These are phyloP conservation scores for Wiebesia pumilae DNA, from an alignment of 1,140 invertebrate genomes.

Conservation along the genomic window DNA sequence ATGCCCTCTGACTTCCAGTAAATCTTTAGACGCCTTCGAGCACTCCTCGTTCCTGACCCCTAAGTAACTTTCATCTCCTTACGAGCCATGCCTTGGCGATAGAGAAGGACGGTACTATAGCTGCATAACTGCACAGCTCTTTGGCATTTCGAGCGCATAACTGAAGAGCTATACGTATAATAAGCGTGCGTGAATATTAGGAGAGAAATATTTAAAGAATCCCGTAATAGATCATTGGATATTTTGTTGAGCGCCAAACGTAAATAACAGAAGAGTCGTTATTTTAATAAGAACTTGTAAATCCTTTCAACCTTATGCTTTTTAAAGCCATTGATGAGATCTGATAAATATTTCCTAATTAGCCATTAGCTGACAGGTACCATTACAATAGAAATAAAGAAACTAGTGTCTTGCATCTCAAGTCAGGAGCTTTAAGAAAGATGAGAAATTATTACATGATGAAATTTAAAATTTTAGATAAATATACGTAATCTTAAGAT, in stretches of 20 bases:
- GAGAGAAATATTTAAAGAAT: slow-evolving; percentile 22
- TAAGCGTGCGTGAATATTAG: neutral
- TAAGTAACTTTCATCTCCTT: slow-evolving; percentile 22
- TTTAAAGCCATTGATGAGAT: too few species aligned
- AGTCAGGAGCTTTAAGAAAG: too few species aligned
- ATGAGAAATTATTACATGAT: too few species aligned
- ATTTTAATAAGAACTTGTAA: too few species aligned
- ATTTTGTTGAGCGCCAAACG: neutral
- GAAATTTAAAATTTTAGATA: too few species aligned
- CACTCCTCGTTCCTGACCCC: neutral
- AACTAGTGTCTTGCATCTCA: neutral
- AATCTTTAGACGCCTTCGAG: neutral
- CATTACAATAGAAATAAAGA: too few species aligned
- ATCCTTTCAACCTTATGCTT: too few species aligned
- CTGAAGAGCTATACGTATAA: neutral
- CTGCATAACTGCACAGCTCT: neutral
- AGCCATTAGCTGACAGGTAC: too few species aligned
- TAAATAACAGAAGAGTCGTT: neutral
- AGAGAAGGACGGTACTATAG: neutral
- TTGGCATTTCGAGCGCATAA: slow-evolving; percentile 28
- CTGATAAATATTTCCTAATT: too few species aligned
- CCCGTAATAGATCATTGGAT: slow-evolving; percentile 4
- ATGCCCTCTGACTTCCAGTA: slow-evolving; percentile 26
- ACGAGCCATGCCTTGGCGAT: neutral
- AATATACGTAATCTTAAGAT: too few species aligned